These are phyloP conservation scores for Chloebia gouldiae DNA, from an alignment of 2,113 vertebrate species.

Conservation along the genomic window DNA sequence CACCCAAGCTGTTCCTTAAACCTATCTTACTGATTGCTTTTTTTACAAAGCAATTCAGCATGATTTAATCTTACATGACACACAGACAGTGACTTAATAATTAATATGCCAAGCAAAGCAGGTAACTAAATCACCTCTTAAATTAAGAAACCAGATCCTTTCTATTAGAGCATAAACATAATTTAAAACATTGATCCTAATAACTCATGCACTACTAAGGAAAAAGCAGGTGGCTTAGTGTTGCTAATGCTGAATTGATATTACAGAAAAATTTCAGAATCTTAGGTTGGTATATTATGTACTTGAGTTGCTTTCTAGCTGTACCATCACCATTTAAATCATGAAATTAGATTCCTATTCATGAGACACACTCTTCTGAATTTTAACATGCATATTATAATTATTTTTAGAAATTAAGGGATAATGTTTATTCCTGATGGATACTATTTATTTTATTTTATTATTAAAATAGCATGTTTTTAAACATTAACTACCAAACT, in stretches of 20 bases:
- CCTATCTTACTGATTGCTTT: neutral
- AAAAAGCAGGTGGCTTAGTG: constrained; percentile 22
- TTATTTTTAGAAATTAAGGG: constrained; percentile 51
- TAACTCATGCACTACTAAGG: constrained; percentile 40
- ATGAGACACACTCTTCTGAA: constrained; percentile 28
- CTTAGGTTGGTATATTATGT: neutral
- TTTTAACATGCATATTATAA: constrained; percentile 40
- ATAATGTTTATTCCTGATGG: constrained; percentile 1
- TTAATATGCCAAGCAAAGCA: constrained; percentile 53
- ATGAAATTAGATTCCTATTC: constrained; percentile 56
- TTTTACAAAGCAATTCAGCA: neutral
- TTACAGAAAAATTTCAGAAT: constrained; percentile 35
- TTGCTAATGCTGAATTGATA: constrained; percentile 34
- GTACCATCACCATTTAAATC: constrained; percentile 36
- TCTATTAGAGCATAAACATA: constrained; percentile 54
- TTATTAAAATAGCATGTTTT: neutral
- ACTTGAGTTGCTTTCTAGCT: constrained; percentile 44
- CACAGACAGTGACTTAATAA: constrained; percentile 41
- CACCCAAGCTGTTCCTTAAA: neutral
- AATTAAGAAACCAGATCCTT: constrained; percentile 56
- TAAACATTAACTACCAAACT: constrained; percentile 3
- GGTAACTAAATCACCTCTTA: constrained; percentile 54
- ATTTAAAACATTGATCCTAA: constrained; percentile 55
- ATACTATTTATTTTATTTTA: neutral
- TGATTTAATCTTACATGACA: constrained; percentile 39